Base-by-base conservation (phyloP, 2,888 invertebrate species). In the Habrosyne pyritoides region DNA sequence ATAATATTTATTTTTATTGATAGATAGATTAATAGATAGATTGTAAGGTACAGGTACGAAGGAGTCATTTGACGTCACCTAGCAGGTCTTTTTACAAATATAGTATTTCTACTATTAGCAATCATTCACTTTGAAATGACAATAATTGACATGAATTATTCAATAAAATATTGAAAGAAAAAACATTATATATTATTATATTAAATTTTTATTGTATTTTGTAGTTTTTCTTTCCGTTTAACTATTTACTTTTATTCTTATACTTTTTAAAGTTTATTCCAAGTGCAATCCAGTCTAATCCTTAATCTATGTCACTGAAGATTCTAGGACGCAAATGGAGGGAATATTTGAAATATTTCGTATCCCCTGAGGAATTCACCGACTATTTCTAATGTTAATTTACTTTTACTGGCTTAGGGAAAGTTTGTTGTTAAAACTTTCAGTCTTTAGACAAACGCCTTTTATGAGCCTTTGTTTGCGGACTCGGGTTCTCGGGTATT, bases 381-480 rank as follows among this genome's bases (percentile, higher is more conserved):
- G 54, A 55, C 56, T 59, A 61, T 72, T 67, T 60, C 54, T 55
- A 67, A 71, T 53, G 57, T 57, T 60, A 60, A 69, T 67, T 63
- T 58, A 60, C 60, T 62, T 65, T 66, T 55, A 49, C 53, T 61
- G 0, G 18, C 10, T 10, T 5, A 14, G 14, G 49, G 26, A 49
- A 49, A 26, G 26, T 49, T 49, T 49, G 50, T 21, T 18, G 33
- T 33, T 30, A 33, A 18, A 28, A 14, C 18, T 49, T 21, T 50
- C 28, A 28, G 50, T 12, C 21, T 50, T 21, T 28, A 14, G 7
- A 24, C 24, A 24, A 12, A 47, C 24, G 24, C 47, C 22, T 22
- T 51, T 33, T 33, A 33, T 33, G 36, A 12, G 36, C 18, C 18
- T 21, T 52, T 52, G 52, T 52, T 24, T 46, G 42, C 42, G 14